Percentiles rank a stretch among this genome's conserved stretches.
Conservation (phyloP, 2,888 invertebrate species). For the Carterocephalus palaemon region DNA sequence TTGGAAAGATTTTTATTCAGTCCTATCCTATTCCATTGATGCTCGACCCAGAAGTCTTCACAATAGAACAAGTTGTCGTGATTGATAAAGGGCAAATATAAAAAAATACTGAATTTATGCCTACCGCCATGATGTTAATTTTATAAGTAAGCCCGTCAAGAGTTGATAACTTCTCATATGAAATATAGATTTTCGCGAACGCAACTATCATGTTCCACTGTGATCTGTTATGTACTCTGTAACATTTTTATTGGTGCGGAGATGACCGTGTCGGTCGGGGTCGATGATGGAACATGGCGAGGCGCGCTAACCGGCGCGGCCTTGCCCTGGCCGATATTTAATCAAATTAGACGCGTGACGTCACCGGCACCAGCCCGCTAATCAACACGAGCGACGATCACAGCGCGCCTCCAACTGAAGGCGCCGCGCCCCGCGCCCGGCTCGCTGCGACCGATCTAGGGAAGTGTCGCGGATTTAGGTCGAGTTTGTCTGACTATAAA, state of each 20-base stretch:
- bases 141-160: too few species aligned
- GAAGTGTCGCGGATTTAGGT: slow-evolving; percentile 17
- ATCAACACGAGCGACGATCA: slow-evolving; percentile 53
- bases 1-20: slow-evolving; percentile 45
- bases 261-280: too few species aligned
- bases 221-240: too few species aligned
- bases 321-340: slow-evolving; percentile 63
- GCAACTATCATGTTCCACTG: too few species aligned
- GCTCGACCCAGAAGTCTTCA: slow-evolving; percentile 17
- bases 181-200: too few species aligned
- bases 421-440: slow-evolving; percentile 27
- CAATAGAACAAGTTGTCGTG: slow-evolving; percentile 11
- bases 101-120: background rate
- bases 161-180: too few species aligned
- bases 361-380: slow-evolving; percentile 57
- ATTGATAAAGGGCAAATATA: slow-evolving; percentile 16
- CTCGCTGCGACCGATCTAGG: slow-evolving; percentile 21
- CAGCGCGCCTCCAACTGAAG: slow-evolving; percentile 30
- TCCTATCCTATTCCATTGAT: slow-evolving; percentile 40
- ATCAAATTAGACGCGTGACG: slow-evolving; percentile 71
- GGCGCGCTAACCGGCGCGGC: slow-evolving; percentile 51
- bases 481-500: slow-evolving; percentile 17
- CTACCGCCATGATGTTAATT: too few species aligned
- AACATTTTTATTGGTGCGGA: too few species aligned
- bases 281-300: slow-evolving; percentile 17